Percentiles rank a stretch among this genome's conserved stretches.
Evolutionary conservation across 2,113 vertebrate genomes (phyloP).

Genomic region (Hydrolagus affinis): DNA sequence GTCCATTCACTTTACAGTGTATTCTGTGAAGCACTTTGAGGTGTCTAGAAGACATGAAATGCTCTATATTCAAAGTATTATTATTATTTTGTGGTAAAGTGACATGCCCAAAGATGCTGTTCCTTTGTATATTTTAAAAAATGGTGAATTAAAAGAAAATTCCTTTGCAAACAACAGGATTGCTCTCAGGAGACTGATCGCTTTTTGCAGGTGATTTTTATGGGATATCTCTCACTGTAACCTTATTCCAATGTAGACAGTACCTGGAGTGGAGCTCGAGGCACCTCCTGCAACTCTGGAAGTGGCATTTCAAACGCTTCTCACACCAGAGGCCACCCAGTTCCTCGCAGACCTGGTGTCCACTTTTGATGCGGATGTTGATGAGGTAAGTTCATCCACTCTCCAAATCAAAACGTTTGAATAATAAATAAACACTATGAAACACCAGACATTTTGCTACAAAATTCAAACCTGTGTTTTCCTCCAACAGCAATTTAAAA

Average conservation of each 20-base stretch:
- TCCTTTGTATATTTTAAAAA: not conserved
- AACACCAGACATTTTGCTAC: not conserved
- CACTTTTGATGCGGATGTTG: slow-evolving; percentile 54
- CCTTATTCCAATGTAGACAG: slow-evolving; percentile 37
- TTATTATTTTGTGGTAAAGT: not conserved
- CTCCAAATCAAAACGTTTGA: not conserved
- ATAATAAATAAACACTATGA: not conserved
- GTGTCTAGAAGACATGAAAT: no score
- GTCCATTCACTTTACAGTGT: no score
- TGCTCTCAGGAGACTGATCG: not conserved
- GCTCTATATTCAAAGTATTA: no score
- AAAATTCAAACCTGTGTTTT: not conserved
- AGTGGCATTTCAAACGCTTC: slow-evolving; percentile 49
- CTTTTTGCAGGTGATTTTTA: not conserved
- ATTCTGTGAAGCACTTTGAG: no score
- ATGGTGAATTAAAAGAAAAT: not conserved
- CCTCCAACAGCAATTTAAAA: not conserved
- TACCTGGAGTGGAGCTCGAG: slow-evolving; percentile 49
- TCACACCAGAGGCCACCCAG: slow-evolving; percentile 48
- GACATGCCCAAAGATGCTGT: not conserved
- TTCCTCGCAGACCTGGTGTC: slow-evolving; percentile 59
- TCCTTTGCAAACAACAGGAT: not conserved
- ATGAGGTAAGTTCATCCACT: slow-evolving; percentile 47
- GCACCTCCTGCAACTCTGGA: slow-evolving; percentile 51
- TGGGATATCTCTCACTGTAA: not conserved